Percentiles rank a stretch among this genome's conserved stretches.
Conservation (phyloP, 1,140 invertebrate species). For the Drosophila repleta region DNA sequence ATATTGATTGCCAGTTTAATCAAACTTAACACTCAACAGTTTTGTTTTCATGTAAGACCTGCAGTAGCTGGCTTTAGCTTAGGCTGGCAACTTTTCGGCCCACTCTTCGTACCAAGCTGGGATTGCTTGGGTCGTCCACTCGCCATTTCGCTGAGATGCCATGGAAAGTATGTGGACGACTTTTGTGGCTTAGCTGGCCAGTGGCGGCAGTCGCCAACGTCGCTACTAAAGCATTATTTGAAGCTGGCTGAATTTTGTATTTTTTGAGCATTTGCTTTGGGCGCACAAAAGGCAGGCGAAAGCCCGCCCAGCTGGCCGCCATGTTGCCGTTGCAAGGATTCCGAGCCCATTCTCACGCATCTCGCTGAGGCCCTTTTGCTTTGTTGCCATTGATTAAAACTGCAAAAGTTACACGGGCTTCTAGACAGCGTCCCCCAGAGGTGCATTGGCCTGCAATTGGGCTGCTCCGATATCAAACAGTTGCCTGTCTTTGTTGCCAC, state of each 20-base stretch:
- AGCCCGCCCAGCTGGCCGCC: not conserved
- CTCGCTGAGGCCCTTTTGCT: constrained; percentile 25
- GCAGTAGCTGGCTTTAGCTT: too few species aligned
- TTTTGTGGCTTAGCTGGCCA: constrained; percentile 52
- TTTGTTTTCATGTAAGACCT: too few species aligned
- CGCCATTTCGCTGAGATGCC: constrained; percentile 39
- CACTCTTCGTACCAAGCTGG: too few species aligned
- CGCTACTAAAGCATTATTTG: too few species aligned
- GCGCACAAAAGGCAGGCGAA: not conserved
- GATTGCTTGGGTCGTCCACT: not conserved
- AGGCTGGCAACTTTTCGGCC: too few species aligned
- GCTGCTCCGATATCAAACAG: constrained; percentile 56
- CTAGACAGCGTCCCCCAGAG: constrained; percentile 24
- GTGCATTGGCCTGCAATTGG: constrained; percentile 64
- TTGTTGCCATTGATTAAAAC: constrained; percentile 58
- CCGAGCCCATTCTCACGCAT: constrained; percentile 25
- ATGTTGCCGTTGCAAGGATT: constrained; percentile 63
- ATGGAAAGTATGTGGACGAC: constrained; percentile 54
- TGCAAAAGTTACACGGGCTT: constrained; percentile 1
- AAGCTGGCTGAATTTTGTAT: too few species aligned
- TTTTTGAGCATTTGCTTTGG: too few species aligned
- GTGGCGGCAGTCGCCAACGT: constrained; percentile 25
- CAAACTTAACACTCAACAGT: too few species aligned
- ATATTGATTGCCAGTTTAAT: too few species aligned
- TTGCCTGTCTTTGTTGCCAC: constrained; percentile 58